Base-by-base conservation (phyloP, 2,113 vertebrate species). In the Nannospalax galili region DNA sequence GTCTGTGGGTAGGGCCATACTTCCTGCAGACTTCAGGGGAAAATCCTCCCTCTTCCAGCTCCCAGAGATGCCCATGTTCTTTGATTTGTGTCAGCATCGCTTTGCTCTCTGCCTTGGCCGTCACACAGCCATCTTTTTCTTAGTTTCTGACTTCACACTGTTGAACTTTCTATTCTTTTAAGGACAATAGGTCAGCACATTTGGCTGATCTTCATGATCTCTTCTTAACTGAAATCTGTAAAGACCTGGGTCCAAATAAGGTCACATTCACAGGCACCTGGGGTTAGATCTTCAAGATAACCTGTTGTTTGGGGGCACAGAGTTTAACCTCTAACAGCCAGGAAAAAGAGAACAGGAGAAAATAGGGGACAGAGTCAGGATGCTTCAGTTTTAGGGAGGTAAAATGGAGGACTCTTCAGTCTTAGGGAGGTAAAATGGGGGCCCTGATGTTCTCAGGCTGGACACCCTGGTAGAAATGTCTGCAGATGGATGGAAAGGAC, bases 371-470 rank as follows among this genome's bases (percentile, higher is more conserved):
- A 42, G 56, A 72, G 84, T 52, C 19, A 28, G 75, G 35, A 45
- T 37, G 88, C n/a, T 72, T 52, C 64, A 58, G 89, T 84, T 24
- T 73, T 88, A 11, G 62, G 19, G 14, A 81, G 75, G 11, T 2
- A 20, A 85, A 95, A n/a, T n/a, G n/a, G n/a, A 28, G 75, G 35
- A 48, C 42, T 91, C n/a, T 72, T 52, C 60, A 58, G 89, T 85
- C 30, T 74, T 88, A 11, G 62, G 19, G 14, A 81, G 77, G 11
- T 2, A 20, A 85, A 81, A 14, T 12, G 32, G 9, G 72, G n/a
- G 77, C 3, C 58, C 65, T 74, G n/a, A 4, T 80, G 26, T 80
- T 84, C 45, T 88, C 70, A 15, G 20, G 48, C 52, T 64, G 30
- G 12, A 28, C 4, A n/a, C 6, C 15, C 45, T 52, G 3, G 37